These are phyloP conservation scores for Pimpla rufipes DNA, from an alignment of 2,888 invertebrate species.

Conservation along the genomic window DNA sequence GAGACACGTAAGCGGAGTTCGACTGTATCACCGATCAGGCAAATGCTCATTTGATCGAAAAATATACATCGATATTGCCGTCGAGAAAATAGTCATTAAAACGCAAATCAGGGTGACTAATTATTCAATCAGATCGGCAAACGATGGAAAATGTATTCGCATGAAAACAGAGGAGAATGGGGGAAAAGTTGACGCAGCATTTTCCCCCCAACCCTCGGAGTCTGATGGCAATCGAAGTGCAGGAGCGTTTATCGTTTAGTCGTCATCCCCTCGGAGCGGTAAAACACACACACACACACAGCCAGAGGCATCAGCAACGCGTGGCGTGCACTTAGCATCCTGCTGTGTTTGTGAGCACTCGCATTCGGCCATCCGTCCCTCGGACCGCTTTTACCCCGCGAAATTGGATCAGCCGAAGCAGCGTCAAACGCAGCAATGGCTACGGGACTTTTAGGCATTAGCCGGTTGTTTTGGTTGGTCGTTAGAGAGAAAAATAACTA, in stretches of 20 bases:
- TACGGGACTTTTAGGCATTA: constrained; percentile 64
- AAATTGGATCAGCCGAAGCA: constrained; percentile 60
- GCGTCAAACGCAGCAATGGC: constrained; percentile 28
- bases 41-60: too few relatives aligned
- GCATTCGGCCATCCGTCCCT: constrained; percentile 15
- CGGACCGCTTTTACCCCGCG: constrained; percentile 43
- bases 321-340: constrained; percentile 45
- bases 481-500: constrained; percentile 47
- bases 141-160: not conserved
- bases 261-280: not conserved
- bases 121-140: constrained; percentile 11
- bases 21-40: too few relatives aligned
- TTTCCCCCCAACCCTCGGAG: not conserved
- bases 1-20: too few relatives aligned
- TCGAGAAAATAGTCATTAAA: not conserved
- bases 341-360: constrained; percentile 26
- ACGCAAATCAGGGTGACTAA: not conserved
- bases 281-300: constrained; percentile 14
- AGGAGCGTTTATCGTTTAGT: constrained; percentile 18
- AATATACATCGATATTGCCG: not conserved
- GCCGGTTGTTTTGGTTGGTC: constrained; percentile 46
- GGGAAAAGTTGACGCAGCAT: not conserved
- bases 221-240: constrained; percentile 6
- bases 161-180: constrained; percentile 1
- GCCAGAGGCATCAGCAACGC: not conserved